Evolutionary conservation across 2,113 vertebrate species (phyloP).

Genomic region (Mesembrinibis cayennensis): DNA sequence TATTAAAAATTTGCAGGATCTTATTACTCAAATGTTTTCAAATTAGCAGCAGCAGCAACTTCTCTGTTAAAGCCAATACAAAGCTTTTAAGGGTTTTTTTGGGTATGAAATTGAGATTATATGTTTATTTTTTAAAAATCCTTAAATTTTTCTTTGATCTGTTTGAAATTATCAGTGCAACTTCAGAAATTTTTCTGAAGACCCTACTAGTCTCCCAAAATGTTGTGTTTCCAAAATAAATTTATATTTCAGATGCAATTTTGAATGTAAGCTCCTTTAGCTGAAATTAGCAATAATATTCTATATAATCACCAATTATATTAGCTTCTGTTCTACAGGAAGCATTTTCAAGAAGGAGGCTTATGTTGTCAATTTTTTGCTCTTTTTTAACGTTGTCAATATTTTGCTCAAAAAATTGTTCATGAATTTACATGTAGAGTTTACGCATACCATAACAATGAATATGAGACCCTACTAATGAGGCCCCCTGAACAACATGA

Average conservation of each 20-base stretch:
- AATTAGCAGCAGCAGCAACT: neutral
- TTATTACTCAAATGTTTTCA: neutral
- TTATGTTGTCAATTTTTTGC: neutral
- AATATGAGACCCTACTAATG: neutral
- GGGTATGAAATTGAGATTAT: neutral
- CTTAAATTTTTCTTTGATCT: neutral
- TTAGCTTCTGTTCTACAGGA: neutral
- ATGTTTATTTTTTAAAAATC: neutral
- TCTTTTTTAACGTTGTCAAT: neutral
- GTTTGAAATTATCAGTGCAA: neutral
- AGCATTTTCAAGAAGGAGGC: neutral
- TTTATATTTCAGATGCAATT: neutral
- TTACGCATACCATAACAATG: neutral
- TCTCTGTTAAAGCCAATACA: neutral
- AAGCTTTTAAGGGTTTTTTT: neutral
- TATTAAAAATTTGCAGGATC: slow-evolving; percentile 8
- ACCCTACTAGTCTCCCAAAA: neutral
- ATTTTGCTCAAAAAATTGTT: neutral
- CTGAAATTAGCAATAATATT: neutral
- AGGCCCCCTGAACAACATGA: neutral
- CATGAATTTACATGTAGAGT: neutral
- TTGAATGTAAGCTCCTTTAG: neutral
- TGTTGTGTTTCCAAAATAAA: neutral
- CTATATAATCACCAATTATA: neutral
- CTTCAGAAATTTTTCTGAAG: neutral